Conservation (phyloP, 2,888 invertebrate species). For the Bimastos eiseni region DNA sequence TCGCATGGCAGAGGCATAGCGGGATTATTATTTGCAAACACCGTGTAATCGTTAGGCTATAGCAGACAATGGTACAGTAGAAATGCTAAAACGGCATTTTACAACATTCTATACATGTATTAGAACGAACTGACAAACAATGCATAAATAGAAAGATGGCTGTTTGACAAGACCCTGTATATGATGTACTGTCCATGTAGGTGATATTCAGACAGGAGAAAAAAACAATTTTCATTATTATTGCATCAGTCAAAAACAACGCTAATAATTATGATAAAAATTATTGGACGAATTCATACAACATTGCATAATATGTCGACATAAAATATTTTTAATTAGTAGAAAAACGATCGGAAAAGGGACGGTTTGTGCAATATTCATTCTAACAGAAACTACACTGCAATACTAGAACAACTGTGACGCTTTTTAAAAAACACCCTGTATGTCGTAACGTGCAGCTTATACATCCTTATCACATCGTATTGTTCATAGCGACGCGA, state of each 20-base stretch:
- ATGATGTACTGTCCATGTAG: too few relatives aligned
- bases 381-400: neutral
- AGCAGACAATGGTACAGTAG: too few relatives aligned
- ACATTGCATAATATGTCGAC: neutral
- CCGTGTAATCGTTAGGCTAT: too few relatives aligned
- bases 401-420: neutral
- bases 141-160: too few relatives aligned
- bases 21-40: too few relatives aligned
- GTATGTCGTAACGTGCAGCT: constrained; percentile 13
- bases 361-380: neutral
- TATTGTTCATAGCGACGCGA: neutral
- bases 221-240: too few relatives aligned
- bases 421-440: neutral
- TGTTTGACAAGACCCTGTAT: too few relatives aligned
- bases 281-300: neutral
- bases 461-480: constrained; percentile 2
- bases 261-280: too few relatives aligned
- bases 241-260: too few relatives aligned
- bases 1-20: too few relatives aligned
- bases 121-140: too few relatives aligned
- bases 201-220: neutral
- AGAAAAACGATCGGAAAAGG: neutral
- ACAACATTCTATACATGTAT: neutral
- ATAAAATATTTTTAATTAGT: neutral
- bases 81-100: neutral